A percentile compares a stretch with the other conserved stretches of the same genome.
phyloP scores from a whole-genome alignment of 2,113 vertebrate species.

The Ptyas mucosa region DNA sequence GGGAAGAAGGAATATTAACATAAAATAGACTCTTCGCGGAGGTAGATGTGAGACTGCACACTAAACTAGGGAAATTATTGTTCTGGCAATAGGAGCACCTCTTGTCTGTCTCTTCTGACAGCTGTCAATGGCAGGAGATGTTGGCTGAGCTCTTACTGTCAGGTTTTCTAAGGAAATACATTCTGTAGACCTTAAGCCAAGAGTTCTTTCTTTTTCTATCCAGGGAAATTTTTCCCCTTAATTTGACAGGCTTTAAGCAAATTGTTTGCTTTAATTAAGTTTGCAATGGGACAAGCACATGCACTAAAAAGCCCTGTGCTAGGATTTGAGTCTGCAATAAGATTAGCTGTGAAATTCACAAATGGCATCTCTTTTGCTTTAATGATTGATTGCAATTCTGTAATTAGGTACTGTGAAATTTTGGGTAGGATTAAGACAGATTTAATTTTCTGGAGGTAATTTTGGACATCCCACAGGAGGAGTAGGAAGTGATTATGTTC shows the following conservation, averaged over 20 bases:
- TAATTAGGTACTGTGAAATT: constrained; percentile 36
- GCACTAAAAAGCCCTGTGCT: constrained; percentile 34
- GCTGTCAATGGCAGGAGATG: constrained; percentile 40
- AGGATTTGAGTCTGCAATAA: constrained; percentile 31
- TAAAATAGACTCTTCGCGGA: not conserved
- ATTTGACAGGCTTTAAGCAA: constrained; percentile 60
- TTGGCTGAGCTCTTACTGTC: constrained; percentile 60
- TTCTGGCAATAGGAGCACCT: constrained; percentile 42
- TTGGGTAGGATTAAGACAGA: constrained; percentile 16
- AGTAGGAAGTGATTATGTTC: constrained; percentile 18
- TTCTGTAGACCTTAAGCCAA: constrained; percentile 28
- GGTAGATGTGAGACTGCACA: constrained; percentile 22
- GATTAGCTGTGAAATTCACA: constrained; percentile 35
- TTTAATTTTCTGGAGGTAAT: constrained; percentile 19
- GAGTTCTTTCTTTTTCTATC: constrained; percentile 35
- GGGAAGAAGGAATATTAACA: not conserved
- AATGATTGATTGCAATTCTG: constrained; percentile 20
- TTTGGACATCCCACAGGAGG: constrained; percentile 4
- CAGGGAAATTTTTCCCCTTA: constrained; percentile 48
- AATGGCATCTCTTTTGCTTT: constrained; percentile 17
- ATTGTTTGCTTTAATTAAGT: constrained; percentile 58
- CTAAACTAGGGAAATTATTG: constrained; percentile 10
- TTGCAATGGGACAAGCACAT: constrained; percentile 49
- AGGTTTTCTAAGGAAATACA: constrained; percentile 45
- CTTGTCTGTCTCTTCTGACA: constrained; percentile 59